Conservation (phyloP, 53 echinoderm and acorn worm genomes). For the Patiria pectinifera region DNA sequence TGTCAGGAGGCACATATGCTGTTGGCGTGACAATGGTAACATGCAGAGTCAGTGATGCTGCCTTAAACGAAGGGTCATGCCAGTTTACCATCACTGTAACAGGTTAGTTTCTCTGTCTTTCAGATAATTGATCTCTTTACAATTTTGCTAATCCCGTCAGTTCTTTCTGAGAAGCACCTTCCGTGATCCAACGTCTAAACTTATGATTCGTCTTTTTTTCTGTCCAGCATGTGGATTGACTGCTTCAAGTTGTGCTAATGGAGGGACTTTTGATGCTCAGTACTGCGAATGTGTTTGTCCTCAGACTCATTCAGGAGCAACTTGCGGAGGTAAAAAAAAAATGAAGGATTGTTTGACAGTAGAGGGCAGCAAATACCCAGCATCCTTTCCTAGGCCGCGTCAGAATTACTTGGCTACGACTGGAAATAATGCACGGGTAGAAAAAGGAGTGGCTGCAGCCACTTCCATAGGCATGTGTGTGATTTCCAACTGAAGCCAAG, state of each 20-base stretch:
- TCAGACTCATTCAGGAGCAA: neutral
- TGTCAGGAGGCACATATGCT: conserved; percentile 7
- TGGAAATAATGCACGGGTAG: too few relatives aligned
- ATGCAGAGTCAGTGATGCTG: neutral
- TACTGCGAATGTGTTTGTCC: conserved; percentile 1
- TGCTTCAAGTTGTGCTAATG: neutral
- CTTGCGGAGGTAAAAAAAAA: neutral
- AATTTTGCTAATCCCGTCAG: too few relatives aligned
- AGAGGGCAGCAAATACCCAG: too few relatives aligned
- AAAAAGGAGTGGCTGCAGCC: too few relatives aligned
- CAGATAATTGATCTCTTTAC: too few relatives aligned
- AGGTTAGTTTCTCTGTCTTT: neutral
- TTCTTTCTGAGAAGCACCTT: too few relatives aligned
- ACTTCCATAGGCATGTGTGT: too few relatives aligned
- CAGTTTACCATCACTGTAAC: conserved; percentile 4
- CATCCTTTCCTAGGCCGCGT: too few relatives aligned
- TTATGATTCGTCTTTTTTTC: neutral
- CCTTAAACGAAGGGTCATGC: neutral
- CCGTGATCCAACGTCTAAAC: too few relatives aligned
- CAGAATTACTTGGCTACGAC: too few relatives aligned
- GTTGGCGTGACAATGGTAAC: neutral
- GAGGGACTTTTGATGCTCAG: neutral
- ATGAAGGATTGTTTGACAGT: too few relatives aligned
- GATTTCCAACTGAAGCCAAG: too few relatives aligned
- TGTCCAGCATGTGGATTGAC: neutral